Evolutionary conservation across 2,888 invertebrate species (phyloP).

Genomic region (Carabus problematicus): DNA sequence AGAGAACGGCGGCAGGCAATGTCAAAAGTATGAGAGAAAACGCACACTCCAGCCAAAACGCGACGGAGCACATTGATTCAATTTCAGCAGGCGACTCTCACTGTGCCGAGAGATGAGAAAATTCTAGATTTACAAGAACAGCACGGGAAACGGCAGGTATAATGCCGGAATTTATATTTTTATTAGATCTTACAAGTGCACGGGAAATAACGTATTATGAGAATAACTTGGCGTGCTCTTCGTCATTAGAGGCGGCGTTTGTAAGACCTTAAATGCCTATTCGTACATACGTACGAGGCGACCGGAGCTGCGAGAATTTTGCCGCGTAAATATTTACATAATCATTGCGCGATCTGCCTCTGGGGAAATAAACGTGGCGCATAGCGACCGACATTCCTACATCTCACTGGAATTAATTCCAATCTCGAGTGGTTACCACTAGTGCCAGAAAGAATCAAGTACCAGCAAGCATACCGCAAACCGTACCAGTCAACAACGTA

Average conservation of each 20-base stretch:
- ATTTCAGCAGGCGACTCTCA: slow-evolving; percentile 19
- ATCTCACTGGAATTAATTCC: slow-evolving; percentile 27
- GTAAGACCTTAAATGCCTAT: slow-evolving; percentile 34
- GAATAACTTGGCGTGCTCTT: slow-evolving; percentile 27
- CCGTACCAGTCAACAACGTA: no score
- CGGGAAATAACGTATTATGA: slow-evolving; percentile 36
- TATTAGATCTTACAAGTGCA: slow-evolving; percentile 32
- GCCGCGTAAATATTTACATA: slow-evolving; percentile 33
- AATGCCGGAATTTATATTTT: slow-evolving; percentile 36
- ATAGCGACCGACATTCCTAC: slow-evolving; percentile 26
- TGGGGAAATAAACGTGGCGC: slow-evolving; percentile 26
- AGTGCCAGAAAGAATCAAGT: neutral
- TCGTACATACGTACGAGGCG: slow-evolving; percentile 5
- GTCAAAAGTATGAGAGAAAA: neutral
- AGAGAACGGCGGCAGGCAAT: neutral
- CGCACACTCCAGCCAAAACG: neutral
- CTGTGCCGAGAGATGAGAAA: slow-evolving; percentile 16
- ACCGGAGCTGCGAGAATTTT: neutral
- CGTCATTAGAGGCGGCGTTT: slow-evolving; percentile 33
- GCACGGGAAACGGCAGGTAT: slow-evolving; percentile 9
- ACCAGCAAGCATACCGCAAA: neutral
- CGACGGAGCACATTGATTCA: slow-evolving; percentile 17
- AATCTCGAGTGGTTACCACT: slow-evolving; percentile 15
- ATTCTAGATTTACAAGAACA: slow-evolving; percentile 10
- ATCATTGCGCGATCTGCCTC: slow-evolving; percentile 28